Percentiles rank a stretch among this genome's conserved stretches.
phyloP scores from a whole-genome alignment of 2,888 invertebrate genomes.

The Epinotia bilunana region DNA sequence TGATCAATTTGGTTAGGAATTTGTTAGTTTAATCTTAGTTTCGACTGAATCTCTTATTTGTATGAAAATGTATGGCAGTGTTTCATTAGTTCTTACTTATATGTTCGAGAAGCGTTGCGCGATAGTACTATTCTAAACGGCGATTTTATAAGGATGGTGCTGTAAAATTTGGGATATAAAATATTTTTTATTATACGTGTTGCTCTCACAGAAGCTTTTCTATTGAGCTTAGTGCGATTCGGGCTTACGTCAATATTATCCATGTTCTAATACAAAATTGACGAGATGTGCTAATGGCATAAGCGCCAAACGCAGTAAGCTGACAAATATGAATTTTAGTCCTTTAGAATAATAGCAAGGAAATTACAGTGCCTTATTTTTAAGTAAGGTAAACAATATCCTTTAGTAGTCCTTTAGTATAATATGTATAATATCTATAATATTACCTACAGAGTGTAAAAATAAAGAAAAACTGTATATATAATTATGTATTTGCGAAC shows the following conservation, averaged over 20 bases:
- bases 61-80: conserved; percentile 28
- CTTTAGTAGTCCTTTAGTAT: background rate
- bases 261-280: too few species aligned
- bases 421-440: background rate
- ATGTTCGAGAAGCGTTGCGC: too few species aligned
- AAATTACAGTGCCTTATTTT: background rate
- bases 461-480: background rate
- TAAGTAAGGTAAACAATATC: background rate
- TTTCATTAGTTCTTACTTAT: conserved; percentile 4
- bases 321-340: background rate
- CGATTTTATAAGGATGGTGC: background rate
- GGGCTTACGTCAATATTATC: too few species aligned
- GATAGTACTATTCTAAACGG: background rate
- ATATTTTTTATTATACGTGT: too few species aligned
- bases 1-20: conserved; percentile 22
- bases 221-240: background rate
- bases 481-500: background rate
- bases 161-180: background rate
- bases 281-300: too few species aligned
- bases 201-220: too few species aligned
- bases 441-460: too few species aligned
- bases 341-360: background rate
- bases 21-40: conserved; percentile 16
- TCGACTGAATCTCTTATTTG: conserved; percentile 21
- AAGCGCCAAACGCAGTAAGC: too few species aligned